These are phyloP conservation scores for Megastigmus dorsalis DNA, from an alignment of 2,888 invertebrate genomes.

Conservation along the genomic window DNA sequence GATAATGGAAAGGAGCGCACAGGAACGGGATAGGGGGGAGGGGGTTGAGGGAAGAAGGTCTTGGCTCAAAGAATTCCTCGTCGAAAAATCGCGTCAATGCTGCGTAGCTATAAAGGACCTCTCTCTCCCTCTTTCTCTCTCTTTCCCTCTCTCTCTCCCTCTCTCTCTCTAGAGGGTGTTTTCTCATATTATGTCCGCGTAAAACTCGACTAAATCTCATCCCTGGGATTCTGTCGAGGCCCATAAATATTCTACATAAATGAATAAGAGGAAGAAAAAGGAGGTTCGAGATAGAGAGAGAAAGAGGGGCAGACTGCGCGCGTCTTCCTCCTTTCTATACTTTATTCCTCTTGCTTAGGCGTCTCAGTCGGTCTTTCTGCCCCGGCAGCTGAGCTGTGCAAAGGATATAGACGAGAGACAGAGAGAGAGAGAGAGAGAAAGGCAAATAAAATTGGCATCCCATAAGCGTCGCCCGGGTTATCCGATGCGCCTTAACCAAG, in stretches of 20 bases:
- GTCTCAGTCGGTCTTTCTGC: neutral
- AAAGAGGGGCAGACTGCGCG: neutral
- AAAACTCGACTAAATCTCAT: constrained; percentile 22
- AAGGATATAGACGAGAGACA: too few relatives aligned
- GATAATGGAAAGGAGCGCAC: neutral
- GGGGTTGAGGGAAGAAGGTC: neutral
- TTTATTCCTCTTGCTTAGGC: too few relatives aligned
- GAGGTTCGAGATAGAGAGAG: neutral
- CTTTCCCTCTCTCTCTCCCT: too few relatives aligned
- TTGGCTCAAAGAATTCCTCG: neutral
- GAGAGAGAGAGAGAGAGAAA: neutral
- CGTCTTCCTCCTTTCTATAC: neutral
- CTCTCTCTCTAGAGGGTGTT: too few relatives aligned
- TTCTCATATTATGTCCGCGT: neutral
- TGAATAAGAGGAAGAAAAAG: constrained; percentile 15
- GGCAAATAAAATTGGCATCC: constrained; percentile 44
- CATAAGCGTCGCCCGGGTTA: constrained; percentile 26
- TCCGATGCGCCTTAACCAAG: constrained; percentile 15
- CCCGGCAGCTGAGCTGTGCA: neutral
- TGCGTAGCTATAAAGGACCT: too few relatives aligned
- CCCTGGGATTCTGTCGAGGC: neutral
- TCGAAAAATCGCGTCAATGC: constrained; percentile 6
- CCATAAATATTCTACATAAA: constrained; percentile 44
- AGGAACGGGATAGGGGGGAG: too few relatives aligned
- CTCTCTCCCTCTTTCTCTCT: too few relatives aligned